These are phyloP conservation scores for Pammene aurita DNA, from an alignment of 2,888 invertebrate genomes.

Conservation along the genomic window DNA sequence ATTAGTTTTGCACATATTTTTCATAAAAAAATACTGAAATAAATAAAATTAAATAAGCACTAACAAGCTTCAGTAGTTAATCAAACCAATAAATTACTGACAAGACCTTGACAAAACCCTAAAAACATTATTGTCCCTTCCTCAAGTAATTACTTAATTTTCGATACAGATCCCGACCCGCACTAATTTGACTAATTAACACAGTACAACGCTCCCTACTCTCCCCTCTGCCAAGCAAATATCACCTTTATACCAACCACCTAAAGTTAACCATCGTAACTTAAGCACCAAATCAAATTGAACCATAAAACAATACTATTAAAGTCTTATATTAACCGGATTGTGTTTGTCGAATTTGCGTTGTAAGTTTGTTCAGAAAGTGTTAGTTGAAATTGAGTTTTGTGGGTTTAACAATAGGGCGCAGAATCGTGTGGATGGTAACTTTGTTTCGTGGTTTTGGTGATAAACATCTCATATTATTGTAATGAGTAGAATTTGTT, in stretches of 20 bases:
- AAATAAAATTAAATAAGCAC: too few relatives aligned
- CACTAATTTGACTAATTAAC: slow-evolving; percentile 76
- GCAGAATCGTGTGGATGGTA: background rate
- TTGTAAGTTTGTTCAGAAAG: slow-evolving; percentile 2
- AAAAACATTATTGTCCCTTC: slow-evolving; percentile 10
- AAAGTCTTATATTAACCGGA: slow-evolving; percentile 40
- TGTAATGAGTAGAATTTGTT: slow-evolving; percentile 3
- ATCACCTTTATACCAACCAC: slow-evolving; percentile 41
- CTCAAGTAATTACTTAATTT: slow-evolving; percentile 34
- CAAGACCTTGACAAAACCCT: background rate
- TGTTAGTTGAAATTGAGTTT: slow-evolving; percentile 11
- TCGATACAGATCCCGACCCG: slow-evolving; percentile 49
- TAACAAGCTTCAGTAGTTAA: too few relatives aligned
- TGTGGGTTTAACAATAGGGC: background rate
- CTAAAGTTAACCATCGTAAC: slow-evolving; percentile 1
- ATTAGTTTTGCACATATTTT: too few relatives aligned
- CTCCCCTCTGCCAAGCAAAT: slow-evolving; percentile 43
- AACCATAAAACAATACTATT: slow-evolving; percentile 26
- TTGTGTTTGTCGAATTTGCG: slow-evolving; percentile 11
- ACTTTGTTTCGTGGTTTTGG: background rate
- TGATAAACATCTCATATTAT: slow-evolving; percentile 18
- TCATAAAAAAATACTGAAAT: too few relatives aligned
- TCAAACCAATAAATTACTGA: background rate
- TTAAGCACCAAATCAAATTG: slow-evolving; percentile 6
- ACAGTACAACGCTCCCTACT: slow-evolving; percentile 58